Evolutionary conservation across 2,113 vertebrate species (phyloP).

Genomic region (Tragelaphus scriptus): DNA sequence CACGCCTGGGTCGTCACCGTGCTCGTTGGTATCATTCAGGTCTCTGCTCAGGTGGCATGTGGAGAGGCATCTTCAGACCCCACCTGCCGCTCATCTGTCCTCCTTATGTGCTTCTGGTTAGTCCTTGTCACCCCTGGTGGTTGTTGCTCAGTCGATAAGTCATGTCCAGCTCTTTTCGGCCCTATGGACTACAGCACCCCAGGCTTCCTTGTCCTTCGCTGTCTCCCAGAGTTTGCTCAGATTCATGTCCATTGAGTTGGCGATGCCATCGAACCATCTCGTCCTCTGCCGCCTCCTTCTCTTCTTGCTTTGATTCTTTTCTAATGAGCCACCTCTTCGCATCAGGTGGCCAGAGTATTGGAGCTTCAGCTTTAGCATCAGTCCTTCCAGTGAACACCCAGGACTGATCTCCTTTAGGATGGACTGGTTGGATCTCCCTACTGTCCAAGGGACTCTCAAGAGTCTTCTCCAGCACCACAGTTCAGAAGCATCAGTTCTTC

Average conservation of each 20-base stretch:
- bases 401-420: not conserved
- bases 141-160: rapidly evolving
- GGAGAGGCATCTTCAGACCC: not conserved
- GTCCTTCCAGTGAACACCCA: not conserved
- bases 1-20: rapidly evolving
- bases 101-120: not conserved
- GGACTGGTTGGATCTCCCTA: not conserved
- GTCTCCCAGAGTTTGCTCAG: not conserved
- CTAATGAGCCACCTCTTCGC: not conserved
- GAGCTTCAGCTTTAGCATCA: not conserved
- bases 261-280: not conserved
- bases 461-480: not conserved
- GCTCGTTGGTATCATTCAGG: rapidly evolving
- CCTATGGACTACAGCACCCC: rapidly evolving
- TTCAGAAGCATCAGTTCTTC: not conserved
- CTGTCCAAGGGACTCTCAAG: not conserved
- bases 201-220: not conserved
- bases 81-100: not conserved
- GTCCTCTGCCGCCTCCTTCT: not conserved
- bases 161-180: not conserved
- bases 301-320: not conserved
- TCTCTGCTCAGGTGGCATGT: not conserved
- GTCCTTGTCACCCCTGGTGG: not conserved
- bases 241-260: not conserved
- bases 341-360: not conserved